phyloP scores from a whole-genome alignment of 2,797 vertebrate species.

The Catostomus latipinnis region DNA sequence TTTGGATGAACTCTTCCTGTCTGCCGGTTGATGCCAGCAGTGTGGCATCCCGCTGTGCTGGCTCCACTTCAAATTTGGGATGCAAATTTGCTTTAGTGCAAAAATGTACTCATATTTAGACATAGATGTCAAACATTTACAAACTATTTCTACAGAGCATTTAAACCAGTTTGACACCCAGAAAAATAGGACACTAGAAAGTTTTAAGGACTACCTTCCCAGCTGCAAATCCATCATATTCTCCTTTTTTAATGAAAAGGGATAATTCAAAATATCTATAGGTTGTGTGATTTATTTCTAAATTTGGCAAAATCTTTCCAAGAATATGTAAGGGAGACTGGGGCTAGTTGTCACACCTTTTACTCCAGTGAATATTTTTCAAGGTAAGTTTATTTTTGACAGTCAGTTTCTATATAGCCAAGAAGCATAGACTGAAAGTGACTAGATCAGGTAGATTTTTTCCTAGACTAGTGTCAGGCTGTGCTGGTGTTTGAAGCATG shows the following conservation, averaged over 20 bases:
- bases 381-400: too few relatives aligned
- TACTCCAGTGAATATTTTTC: too few relatives aligned
- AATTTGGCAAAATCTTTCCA: too few relatives aligned
- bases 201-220: conserved; percentile 58
- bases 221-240: background rate
- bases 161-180: conserved; percentile 60
- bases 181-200: conserved; percentile 30
- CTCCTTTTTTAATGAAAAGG: too few relatives aligned
- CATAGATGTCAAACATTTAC: background rate
- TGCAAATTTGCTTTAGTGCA: background rate
- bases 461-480: background rate
- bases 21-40: conserved; percentile 67
- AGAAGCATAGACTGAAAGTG: background rate
- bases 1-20: conserved; percentile 67
- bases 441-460: conserved; percentile 16
- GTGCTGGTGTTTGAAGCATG: conserved; percentile 40
- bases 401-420: too few relatives aligned
- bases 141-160: background rate
- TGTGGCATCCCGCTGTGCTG: conserved; percentile 59
- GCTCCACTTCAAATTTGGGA: conserved; percentile 18
- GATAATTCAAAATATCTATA: too few relatives aligned
- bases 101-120: background rate
- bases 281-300: too few relatives aligned
- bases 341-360: too few relatives aligned
- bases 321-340: too few relatives aligned